Evolutionary conservation across 53 echinoderm and acorn worm genomes (phyloP).

Genomic region (Glandiceps talaboti): DNA sequence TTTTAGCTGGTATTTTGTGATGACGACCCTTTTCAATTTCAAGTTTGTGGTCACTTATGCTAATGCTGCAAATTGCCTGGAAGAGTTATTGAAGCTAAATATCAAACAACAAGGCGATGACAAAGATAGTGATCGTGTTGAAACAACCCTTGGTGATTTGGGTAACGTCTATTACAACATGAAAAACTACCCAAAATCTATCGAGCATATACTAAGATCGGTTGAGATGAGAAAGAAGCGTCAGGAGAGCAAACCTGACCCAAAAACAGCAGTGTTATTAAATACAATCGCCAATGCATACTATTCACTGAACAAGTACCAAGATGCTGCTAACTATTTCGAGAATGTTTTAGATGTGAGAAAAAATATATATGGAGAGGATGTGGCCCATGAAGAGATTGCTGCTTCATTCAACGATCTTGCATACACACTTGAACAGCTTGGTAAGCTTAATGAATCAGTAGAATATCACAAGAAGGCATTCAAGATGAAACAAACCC

Average conservation of each 20-base stretch:
- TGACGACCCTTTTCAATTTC: no score
- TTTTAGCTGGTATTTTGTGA: no score
- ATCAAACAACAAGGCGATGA: neutral
- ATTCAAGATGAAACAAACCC: neutral
- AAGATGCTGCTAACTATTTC: neutral
- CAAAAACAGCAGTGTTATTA: neutral
- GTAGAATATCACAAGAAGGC: neutral
- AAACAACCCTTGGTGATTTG: neutral
- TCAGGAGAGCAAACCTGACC: neutral
- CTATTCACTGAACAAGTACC: neutral
- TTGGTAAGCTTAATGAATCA: neutral
- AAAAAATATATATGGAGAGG: neutral
- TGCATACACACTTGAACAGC: neutral
- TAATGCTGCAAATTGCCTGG: neutral
- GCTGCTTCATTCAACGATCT: neutral
- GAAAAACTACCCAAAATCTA: neutral
- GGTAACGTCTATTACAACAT: neutral
- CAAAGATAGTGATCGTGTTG: no score
- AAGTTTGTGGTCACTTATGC: no score
- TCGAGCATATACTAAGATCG: no score
- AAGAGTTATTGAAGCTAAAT: neutral
- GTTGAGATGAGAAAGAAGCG: no score
- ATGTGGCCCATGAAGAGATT: neutral
- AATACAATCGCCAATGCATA: neutral
- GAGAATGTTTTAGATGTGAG: neutral